Conservation (phyloP, 1,140 invertebrate species). For the Papilio aristodemus region DNA sequence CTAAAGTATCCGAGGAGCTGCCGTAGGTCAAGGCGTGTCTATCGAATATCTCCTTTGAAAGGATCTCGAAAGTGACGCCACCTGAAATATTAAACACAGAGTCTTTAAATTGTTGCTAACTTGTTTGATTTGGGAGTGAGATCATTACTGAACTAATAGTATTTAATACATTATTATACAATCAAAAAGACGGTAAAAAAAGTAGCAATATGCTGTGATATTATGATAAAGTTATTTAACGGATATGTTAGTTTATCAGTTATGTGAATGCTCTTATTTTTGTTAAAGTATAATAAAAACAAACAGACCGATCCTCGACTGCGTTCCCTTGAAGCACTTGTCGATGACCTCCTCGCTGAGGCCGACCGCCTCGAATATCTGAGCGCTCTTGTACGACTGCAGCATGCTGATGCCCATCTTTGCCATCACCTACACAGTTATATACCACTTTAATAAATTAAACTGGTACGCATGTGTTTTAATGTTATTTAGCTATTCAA, state of each 20-base stretch:
- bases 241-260: too few species aligned
- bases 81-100: slow-evolving; percentile 81
- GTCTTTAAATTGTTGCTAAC: too few species aligned
- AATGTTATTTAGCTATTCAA: too few species aligned
- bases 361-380: slow-evolving; percentile 99
- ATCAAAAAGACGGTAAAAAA: too few species aligned
- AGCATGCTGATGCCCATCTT: slow-evolving; percentile 99
- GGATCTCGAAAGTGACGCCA: slow-evolving; percentile 93
- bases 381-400: slow-evolving; percentile 99
- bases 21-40: slow-evolving; percentile 91
- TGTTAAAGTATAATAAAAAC: slow-evolving; percentile 29
- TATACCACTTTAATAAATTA: not conserved
- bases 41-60: slow-evolving; percentile 93
- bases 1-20: slow-evolving; percentile 86
- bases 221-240: too few species aligned
- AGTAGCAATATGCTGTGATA: too few species aligned
- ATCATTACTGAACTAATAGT: too few species aligned
- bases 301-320: slow-evolving; percentile 89
- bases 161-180: too few species aligned
- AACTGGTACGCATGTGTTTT: too few species aligned
- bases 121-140: too few species aligned
- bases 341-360: slow-evolving; percentile 95
- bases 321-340: slow-evolving; percentile 96
- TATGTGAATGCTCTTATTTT: too few species aligned
- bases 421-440: slow-evolving; percentile 88